A percentile compares a stretch with the other conserved stretches of the same genome.
Conservation (phyloP, 2,797 vertebrate genomes). For the Acomys russatus region DNA sequence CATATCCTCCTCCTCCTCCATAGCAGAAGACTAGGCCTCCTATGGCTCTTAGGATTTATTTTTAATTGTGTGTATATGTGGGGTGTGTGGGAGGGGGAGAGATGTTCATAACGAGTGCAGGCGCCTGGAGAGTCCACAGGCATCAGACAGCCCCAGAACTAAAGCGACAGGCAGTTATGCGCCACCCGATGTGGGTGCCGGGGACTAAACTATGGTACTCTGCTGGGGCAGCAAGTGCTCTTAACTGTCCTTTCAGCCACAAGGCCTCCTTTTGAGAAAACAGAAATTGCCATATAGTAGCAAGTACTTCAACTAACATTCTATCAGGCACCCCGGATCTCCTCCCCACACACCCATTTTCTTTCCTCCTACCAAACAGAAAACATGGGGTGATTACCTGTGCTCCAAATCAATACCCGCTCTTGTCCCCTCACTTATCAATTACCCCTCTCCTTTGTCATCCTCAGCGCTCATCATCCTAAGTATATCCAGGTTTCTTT, state of each 20-base stretch:
- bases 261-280: conserved; percentile 17
- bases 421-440: not conserved
- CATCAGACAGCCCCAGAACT: not conserved
- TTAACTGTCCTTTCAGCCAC: not conserved
- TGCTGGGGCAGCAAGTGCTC: not conserved
- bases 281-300: not conserved
- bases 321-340: not conserved
- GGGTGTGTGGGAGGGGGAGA: not conserved
- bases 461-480: not conserved
- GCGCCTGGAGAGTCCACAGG: not conserved
- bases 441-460: not conserved
- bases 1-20: not conserved
- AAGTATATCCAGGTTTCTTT: not conserved
- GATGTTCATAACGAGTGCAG: not conserved
- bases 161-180: not conserved
- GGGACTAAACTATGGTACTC: not conserved
- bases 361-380: not conserved
- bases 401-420: not conserved
- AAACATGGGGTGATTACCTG: not conserved
- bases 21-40: not conserved
- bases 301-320: conserved; percentile 50
- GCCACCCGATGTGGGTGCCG: not conserved
- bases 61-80: not conserved
- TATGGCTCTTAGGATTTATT: not conserved
- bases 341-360: not conserved